These are phyloP conservation scores for Rhinophrynus dorsalis DNA, from an alignment of 2,797 vertebrate species.

Conservation along the genomic window DNA sequence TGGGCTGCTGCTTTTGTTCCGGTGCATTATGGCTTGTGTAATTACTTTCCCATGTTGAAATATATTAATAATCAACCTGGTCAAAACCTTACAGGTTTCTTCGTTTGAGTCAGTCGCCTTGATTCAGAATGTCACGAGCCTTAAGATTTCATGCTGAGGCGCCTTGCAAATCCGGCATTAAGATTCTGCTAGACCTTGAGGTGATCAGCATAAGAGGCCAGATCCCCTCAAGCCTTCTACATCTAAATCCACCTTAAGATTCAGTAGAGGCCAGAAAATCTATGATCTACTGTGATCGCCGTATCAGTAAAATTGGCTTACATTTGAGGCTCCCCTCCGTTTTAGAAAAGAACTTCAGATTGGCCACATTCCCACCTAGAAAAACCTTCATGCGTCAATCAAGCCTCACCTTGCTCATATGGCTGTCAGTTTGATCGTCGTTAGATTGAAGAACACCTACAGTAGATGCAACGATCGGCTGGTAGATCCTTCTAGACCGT, in stretches of 20 bases:
- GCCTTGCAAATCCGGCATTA: slow-evolving; percentile 90
- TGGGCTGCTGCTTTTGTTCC: slow-evolving; percentile 55
- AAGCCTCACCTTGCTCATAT: slow-evolving; percentile 88
- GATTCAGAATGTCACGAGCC: slow-evolving; percentile 91
- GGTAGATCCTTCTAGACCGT: slow-evolving; percentile 90
- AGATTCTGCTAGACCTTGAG: slow-evolving; percentile 88
- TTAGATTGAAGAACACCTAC: slow-evolving; percentile 90
- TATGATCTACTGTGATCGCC: slow-evolving; percentile 78
- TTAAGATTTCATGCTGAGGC: slow-evolving; percentile 88
- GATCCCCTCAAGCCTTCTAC: slow-evolving; percentile 87
- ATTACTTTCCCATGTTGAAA: slow-evolving; percentile 71
- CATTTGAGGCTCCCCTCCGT: slow-evolving; percentile 81
- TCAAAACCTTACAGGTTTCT: slow-evolving; percentile 94
- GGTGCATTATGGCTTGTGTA: slow-evolving; percentile 70
- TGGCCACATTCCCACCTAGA: slow-evolving; percentile 86
- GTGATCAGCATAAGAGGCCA: slow-evolving; percentile 89
- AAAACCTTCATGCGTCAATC: slow-evolving; percentile 89
- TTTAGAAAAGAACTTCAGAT: slow-evolving; percentile 85
- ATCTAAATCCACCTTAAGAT: slow-evolving; percentile 83
- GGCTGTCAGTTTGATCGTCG: slow-evolving; percentile 90
- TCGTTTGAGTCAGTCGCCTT: slow-evolving; percentile 71
- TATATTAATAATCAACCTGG: slow-evolving; percentile 86
- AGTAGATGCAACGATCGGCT: slow-evolving; percentile 86
- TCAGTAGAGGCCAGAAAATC: slow-evolving; percentile 84
- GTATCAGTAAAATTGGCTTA: slow-evolving; percentile 86